phyloP scores from a whole-genome alignment of 1,140 invertebrate genomes.

The Helicoverpa armigera region DNA sequence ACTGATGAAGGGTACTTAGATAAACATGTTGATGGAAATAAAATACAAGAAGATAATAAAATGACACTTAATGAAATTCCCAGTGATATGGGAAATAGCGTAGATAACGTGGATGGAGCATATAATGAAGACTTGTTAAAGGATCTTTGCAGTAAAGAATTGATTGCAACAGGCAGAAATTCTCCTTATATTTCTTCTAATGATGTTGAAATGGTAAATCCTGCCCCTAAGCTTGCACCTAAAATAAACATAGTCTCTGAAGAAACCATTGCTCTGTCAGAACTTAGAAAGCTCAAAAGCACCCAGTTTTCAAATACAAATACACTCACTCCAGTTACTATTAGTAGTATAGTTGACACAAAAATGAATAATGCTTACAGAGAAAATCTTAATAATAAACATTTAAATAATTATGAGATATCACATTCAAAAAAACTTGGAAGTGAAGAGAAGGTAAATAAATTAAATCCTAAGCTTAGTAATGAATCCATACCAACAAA shows the following conservation, averaged over 20 bases:
- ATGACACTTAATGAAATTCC: constrained; percentile 9
- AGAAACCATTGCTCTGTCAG: constrained; percentile 57
- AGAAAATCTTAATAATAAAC: background rate
- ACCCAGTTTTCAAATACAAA: constrained; percentile 43
- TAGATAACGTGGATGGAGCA: no score
- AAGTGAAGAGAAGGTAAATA: background rate
- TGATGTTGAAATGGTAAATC: background rate
- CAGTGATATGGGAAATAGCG: background rate
- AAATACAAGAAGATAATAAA: background rate
- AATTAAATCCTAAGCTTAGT: background rate
- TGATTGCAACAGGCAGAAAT: background rate
- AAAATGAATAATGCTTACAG: constrained; percentile 34
- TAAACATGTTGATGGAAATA: background rate
- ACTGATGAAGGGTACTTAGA: background rate
- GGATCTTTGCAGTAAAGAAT: background rate
- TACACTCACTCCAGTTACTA: constrained; percentile 54
- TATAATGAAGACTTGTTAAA: background rate
- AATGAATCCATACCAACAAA: background rate
- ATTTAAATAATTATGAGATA: constrained; percentile 1
- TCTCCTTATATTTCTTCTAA: background rate
- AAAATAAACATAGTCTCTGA: constrained; percentile 61
- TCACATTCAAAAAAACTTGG: background rate
- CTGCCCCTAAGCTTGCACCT: background rate
- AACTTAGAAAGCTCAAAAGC: constrained; percentile 57
- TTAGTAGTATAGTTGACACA: constrained; percentile 55